A percentile compares a stretch with the other conserved stretches of the same genome.
These are phyloP conservation scores for Martes martes DNA, from an alignment of 2,113 vertebrate genomes.

Conservation along the genomic window DNA sequence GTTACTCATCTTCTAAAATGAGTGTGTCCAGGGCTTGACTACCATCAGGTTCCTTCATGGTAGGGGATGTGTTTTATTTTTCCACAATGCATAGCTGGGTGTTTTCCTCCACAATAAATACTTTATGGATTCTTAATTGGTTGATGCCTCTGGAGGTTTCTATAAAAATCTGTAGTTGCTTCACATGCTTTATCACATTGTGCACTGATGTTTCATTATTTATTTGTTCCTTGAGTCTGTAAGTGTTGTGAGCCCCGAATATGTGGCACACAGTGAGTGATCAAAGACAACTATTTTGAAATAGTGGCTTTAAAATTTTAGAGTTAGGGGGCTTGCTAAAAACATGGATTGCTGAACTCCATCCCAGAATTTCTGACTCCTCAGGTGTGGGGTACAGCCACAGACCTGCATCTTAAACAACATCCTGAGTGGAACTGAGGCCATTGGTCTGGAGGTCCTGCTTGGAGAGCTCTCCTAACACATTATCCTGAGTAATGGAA, in stretches of 20 bases:
- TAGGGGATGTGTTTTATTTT: not conserved
- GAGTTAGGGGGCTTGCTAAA: not conserved
- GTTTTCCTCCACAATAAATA: not conserved
- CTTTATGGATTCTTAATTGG: not conserved
- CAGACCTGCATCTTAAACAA: not conserved
- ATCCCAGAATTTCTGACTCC: not conserved
- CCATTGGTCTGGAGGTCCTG: not conserved
- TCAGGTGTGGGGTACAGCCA: not conserved
- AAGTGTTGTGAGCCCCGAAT: not conserved
- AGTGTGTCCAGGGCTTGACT: not conserved
- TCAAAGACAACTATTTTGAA: not conserved
- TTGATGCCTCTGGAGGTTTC: not conserved
- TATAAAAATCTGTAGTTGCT: not conserved
- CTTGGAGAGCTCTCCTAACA: not conserved
- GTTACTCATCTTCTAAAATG: not conserved
- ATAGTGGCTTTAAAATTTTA: not conserved
- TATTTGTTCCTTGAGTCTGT: not conserved
- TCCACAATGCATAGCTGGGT: not conserved
- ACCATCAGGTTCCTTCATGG: not conserved
- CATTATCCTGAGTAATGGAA: not conserved
- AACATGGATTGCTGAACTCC: not conserved
- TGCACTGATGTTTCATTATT: not conserved
- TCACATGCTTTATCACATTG: not conserved
- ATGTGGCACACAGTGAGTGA: not conserved
- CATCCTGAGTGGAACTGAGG: not conserved